Conservation (phyloP, 2,113 vertebrate genomes). For the Pan paniscus region DNA sequence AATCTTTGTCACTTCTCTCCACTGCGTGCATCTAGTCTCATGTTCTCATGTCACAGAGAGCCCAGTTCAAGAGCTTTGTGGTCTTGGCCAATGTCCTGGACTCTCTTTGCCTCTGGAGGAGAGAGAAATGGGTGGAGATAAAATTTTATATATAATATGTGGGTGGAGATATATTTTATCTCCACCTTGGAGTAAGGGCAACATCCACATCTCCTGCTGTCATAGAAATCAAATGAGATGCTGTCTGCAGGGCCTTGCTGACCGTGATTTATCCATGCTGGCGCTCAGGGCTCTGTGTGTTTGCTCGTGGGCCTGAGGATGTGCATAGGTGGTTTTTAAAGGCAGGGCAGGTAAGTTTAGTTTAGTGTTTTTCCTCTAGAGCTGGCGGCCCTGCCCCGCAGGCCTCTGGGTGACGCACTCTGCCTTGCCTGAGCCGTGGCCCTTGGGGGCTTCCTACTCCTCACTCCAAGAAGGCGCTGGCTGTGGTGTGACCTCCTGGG, state of each 20-base stretch:
- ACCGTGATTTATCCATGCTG: not conserved
- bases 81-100: not conserved
- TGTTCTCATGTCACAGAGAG: not conserved
- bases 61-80: not conserved
- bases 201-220: not conserved
- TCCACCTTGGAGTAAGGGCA: too few relatives aligned
- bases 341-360: not conserved
- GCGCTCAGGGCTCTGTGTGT: accelerated
- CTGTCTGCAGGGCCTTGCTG: not conserved
- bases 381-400: not conserved
- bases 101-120: not conserved
- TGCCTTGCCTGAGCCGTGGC: not conserved
- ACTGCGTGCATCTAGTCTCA: not conserved
- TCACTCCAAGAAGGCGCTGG: not conserved
- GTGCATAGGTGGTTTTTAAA: not conserved
- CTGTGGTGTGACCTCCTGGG: not conserved
- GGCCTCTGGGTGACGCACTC: not conserved
- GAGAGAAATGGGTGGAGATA: too few relatives aligned
- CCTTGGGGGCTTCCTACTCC: not conserved
- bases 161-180: too few relatives aligned
- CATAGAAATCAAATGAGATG: not conserved
- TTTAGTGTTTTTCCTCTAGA: not conserved
- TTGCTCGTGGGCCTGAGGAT: not conserved
- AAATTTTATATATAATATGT: too few relatives aligned
- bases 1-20: not conserved